Evolutionary conservation across 2,113 vertebrate genomes (phyloP).

Genomic region (Scatophagus argus): DNA sequence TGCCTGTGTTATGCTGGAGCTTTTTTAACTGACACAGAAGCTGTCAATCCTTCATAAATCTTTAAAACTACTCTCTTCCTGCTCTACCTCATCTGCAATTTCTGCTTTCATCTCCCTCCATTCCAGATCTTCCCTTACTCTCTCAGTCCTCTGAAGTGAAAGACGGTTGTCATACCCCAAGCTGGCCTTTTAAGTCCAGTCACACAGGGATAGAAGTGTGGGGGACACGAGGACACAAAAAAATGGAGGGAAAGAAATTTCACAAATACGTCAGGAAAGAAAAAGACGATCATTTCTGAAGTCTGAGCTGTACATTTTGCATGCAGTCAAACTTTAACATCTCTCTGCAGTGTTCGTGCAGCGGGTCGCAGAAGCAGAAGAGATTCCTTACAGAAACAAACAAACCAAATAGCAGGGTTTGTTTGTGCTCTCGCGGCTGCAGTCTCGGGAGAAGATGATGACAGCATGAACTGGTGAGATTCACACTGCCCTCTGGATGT

Average conservation of each 20-base stretch:
- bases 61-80: conserved; percentile 65
- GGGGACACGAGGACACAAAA: conserved; percentile 47
- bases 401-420: conserved; percentile 36
- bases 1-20: conserved; percentile 15
- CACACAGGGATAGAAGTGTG: conserved; percentile 42
- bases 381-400: background rate
- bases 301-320: conserved; percentile 57
- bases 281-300: conserved; percentile 47
- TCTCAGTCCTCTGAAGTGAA: conserved; percentile 67
- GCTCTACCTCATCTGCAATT: conserved; percentile 68
- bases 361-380: background rate
- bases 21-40: conserved; percentile 52
- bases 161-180: conserved; percentile 66
- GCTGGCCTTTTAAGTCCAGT: conserved; percentile 77
- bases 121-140: conserved; percentile 48
- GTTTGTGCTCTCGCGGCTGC: conserved; percentile 3
- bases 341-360: conserved; percentile 5
- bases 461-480: conserved; percentile 15
- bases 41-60: conserved; percentile 66
- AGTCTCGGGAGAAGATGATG: conserved; percentile 17
- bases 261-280: conserved; percentile 29
- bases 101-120: conserved; percentile 70
- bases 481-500: conserved; percentile 22
- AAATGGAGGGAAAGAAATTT: conserved; percentile 34
- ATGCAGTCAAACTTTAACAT: conserved; percentile 21